Evolutionary conservation across 2,797 vertebrate genomes (phyloP).

Genomic region (Diplodus sargus): DNA sequence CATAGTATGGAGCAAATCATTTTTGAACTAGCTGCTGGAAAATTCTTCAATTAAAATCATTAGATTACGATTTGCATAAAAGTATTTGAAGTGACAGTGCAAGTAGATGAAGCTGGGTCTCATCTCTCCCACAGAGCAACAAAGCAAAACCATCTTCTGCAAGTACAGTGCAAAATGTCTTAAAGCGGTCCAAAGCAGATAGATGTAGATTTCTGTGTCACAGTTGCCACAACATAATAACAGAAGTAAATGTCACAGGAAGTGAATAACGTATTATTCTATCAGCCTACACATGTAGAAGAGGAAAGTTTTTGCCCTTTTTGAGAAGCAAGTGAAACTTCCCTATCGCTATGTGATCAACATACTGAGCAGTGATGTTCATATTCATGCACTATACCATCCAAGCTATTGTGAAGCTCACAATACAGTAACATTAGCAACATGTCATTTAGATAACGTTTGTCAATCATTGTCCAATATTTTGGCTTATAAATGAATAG

Average conservation of each 20-base stretch:
- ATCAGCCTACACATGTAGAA: too few relatives aligned
- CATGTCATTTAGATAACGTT: too few relatives aligned
- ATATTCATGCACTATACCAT: too few relatives aligned
- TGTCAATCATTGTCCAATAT: too few relatives aligned
- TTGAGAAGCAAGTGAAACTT: too few relatives aligned
- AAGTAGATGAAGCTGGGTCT: constrained; percentile 30
- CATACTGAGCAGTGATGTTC: too few relatives aligned
- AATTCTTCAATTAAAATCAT: constrained; percentile 3
- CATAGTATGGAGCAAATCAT: not conserved
- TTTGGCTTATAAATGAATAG: not conserved
- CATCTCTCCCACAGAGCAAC: constrained; percentile 15
- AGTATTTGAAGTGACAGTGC: constrained; percentile 35
- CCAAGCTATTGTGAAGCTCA: too few relatives aligned
- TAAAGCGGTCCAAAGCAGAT: constrained; percentile 24
- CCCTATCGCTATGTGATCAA: too few relatives aligned
- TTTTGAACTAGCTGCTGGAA: not conserved
- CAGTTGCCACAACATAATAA: not conserved
- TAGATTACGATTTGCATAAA: not conserved
- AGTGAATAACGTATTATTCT: too few relatives aligned
- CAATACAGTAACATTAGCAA: too few relatives aligned
- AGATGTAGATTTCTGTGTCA: constrained; percentile 14
- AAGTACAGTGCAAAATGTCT: not conserved
- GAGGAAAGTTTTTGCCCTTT: too few relatives aligned
- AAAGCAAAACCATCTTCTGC: not conserved
- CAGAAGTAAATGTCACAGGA: too few relatives aligned